phyloP scores from a whole-genome alignment of 2,113 vertebrate genomes.

The Brienomyrus longianalis region DNA sequence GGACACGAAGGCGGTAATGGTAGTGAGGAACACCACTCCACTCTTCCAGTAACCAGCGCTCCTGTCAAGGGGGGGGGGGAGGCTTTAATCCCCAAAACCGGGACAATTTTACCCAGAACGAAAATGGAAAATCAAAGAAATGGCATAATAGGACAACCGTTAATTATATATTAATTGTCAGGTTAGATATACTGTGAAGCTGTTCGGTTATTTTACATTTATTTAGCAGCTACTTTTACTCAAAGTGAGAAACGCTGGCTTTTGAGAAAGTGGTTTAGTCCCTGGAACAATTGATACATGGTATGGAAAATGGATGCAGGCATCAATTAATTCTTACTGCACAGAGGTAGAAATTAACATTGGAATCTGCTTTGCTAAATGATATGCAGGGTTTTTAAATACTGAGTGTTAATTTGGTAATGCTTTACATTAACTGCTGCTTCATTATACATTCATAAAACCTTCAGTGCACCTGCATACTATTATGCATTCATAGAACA shows the following conservation, averaged over 20 bases:
- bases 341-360: background rate
- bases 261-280: background rate
- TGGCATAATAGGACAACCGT: background rate
- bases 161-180: background rate
- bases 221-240: background rate
- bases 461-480: no score
- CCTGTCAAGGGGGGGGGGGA: background rate
- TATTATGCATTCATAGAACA: no score
- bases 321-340: background rate
- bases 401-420: background rate
- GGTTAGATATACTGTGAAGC: background rate
- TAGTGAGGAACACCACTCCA: background rate
- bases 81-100: background rate
- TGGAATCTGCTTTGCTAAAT: background rate
- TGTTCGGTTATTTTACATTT: background rate
- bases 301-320: background rate
- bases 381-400: background rate
- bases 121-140: slow-evolving; percentile 1
- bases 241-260: background rate
- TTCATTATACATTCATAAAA: background rate
- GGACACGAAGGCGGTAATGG: background rate
- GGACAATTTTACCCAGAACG: background rate
- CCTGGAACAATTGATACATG: background rate
- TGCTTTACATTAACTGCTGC: background rate
- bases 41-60: background rate